Base-by-base conservation (phyloP, 2,888 invertebrate species). In the Deilephila porcellus region DNA sequence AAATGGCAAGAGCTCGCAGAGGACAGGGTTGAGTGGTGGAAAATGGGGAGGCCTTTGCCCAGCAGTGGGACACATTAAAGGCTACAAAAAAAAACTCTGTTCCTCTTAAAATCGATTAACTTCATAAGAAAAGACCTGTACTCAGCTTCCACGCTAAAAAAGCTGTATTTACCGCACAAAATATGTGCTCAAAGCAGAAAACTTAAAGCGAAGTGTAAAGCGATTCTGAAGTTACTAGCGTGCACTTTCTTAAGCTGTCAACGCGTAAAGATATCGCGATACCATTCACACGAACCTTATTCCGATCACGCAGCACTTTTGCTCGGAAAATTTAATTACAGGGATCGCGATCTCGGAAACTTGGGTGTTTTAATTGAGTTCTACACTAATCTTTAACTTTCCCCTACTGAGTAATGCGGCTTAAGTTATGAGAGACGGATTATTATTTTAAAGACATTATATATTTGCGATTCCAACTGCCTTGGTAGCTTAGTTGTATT, bases 351-450 rank as follows among this genome's bases (percentile, higher is more conserved):
- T 89, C 90, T 77, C 75, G 80, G 84, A 82, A 91, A 92, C 86
- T 93, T 90, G 79, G 86, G 82, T 80, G 86, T 82, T 89, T 90
- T 91, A 93, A 92, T 93, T 91, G 91, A 92, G 93, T 93, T 93
- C 84, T 81, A 81, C 82, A 84, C 89, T 93, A 90, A 93, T 92
- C 93, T 91, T 91, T 87, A 86, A 87, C 88, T 90, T 85, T 81
- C 85, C 83, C 80, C 85, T 74, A 75, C 77, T 74, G 74, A 81
- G 81, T 81, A 76, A 72, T 74, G 71, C 79, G 80, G 78, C 71
- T 71, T 75, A 81, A 83, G 78, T 62, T 67, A 79, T 71, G 79
- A 79, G 81, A 79, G 75, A 32, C 32, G 4, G n/a, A 29, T 59
- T 19, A 34, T 29, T 29, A 34, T 67, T 32, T 70, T 53, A 17